Evolutionary conservation across 2,113 vertebrate species (phyloP), one percentile per base, ranked within the genome.

Genomic region (Vulpes ferrilata): DNA sequence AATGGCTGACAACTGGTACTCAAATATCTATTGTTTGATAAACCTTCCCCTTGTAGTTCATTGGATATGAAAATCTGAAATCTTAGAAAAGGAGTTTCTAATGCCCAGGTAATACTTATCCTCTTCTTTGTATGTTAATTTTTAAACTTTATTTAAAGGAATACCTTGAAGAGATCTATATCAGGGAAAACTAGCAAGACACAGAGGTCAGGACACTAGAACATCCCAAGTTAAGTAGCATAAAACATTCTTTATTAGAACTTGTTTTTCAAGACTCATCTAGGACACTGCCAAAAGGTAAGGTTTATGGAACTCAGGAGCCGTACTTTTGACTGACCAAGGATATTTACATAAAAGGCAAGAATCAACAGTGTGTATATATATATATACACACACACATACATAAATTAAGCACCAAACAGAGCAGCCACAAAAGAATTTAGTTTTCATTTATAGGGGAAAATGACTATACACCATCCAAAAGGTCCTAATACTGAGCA

Each of bases 181-280:
- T 84, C 11, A 79, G 17, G 35, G 32, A 71, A 95, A 81, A 86
- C 48, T 35, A 90, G 35, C 20, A 69, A 83, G 17, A 23, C 51
- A 88, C 55, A 92, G 67, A 94, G 86, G 35, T 91, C 73, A 84
- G 7, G 90, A 60, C 12, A 95, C 27, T n/a, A 85, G 10, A 92
- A 95, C 38, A 88, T 83, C 23, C 60, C 30, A 93, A 91, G 73
- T 67, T 93, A 95, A 95, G 87, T 5, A 55, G 57, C 69, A 88
- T 60, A 73, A 59, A 93, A 55, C 25, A 78, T 60, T 65, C 60
- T 87, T 43, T 85, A 88, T 35, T 84, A 93, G 38, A 94, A 93
- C 11, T 91, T 93, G 48, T 73, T 55, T 83, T 93, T 95, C 32
- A 79, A 83, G 23, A 87, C 16, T 88, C 78, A 35, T 67, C 51